Base-by-base conservation (phyloP, 2,888 invertebrate genomes). In the Drosophila buzzatii region DNA sequence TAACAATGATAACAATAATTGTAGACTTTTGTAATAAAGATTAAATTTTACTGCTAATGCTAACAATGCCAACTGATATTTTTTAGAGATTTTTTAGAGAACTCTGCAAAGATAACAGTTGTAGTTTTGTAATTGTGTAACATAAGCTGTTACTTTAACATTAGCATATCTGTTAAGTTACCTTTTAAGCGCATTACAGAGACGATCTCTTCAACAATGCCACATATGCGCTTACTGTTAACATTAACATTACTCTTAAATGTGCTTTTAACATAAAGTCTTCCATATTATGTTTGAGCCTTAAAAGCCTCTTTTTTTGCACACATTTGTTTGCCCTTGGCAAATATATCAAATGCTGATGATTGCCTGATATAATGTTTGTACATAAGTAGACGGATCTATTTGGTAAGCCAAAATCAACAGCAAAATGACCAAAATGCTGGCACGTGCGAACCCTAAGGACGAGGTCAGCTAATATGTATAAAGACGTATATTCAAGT, bases 391-490 rank as follows among this genome's bases (percentile, higher is more conserved):
- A 51, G 41, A 55, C 35, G 31, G 51, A 77, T 64, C 51, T 70
- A 49, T 68, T 63, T 73, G 57, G 55, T 35, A 18, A 53, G 55
- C 60, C 45, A 73, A 72, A 70, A 79, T 82, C 76, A 87, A 81
- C 73, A 69, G 47, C 59, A 62, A 79, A 79, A 85, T 79, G 76
- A 73, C 39, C 60, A 84, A 84, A 82, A 71, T 69, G 73, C 45
- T 69, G 55, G 70, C 84, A 88, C 89, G 89, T 88, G 89, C 83
- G 18, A 39, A 47, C 55, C 37, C 53, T 63, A 23, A 61, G 41
- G 41, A 55, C 31, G 79, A 8, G 82, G 85, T 85, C 83, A 65
- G 62, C 55, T 57, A 4, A 41, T 23, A 39, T 12, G 27, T 33
- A 1, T 23, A 16, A 12, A 10, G 33, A 18, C 7, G 12, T 51